Percentiles rank a stretch among this genome's conserved stretches.
These are phyloP conservation scores for Drosophila setosimentum DNA, from an alignment of 2,888 invertebrate genomes.

Conservation along the genomic window DNA sequence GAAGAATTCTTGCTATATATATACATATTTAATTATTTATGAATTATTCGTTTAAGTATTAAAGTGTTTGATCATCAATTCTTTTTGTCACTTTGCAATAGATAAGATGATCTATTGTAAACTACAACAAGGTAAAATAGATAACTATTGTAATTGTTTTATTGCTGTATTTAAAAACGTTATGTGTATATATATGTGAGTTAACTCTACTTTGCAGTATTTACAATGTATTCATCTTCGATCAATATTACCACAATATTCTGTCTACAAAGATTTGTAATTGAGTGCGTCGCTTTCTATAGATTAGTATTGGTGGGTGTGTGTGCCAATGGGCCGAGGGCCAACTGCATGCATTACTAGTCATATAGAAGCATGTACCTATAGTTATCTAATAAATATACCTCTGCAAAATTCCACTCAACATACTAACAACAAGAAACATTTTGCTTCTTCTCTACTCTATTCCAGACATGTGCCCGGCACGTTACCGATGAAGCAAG, in stretches of 20 bases:
- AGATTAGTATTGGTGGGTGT: constrained; percentile 12
- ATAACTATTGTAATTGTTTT: neutral
- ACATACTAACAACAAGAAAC: constrained; percentile 57
- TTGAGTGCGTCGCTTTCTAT: constrained; percentile 20
- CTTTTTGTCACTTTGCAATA: neutral
- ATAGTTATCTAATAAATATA: constrained; percentile 68
- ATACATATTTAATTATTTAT: no score
- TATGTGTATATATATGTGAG: neutral
- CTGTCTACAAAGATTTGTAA: constrained; percentile 37
- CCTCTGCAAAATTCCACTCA: constrained; percentile 53
- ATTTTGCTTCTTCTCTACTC: constrained; percentile 41
- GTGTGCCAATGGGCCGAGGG: constrained; percentile 24
- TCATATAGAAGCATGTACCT: constrained; percentile 51
- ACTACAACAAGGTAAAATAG: neutral
- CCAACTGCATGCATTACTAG: constrained; percentile 49
- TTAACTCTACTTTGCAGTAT: neutral
- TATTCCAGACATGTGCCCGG: constrained; percentile 69
- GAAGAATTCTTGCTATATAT: no score
- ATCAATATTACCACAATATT: constrained; percentile 38
- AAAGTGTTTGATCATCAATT: neutral
- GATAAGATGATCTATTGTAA: neutral
- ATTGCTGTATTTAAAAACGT: neutral
- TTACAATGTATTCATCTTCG: constrained; percentile 1
- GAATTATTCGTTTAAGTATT: no score
- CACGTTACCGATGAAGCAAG: constrained; percentile 77